Evolutionary conservation across 35 echinoderm and acorn worm genomes (phyloP).

Genomic region (Apostichopus japonicus): DNA sequence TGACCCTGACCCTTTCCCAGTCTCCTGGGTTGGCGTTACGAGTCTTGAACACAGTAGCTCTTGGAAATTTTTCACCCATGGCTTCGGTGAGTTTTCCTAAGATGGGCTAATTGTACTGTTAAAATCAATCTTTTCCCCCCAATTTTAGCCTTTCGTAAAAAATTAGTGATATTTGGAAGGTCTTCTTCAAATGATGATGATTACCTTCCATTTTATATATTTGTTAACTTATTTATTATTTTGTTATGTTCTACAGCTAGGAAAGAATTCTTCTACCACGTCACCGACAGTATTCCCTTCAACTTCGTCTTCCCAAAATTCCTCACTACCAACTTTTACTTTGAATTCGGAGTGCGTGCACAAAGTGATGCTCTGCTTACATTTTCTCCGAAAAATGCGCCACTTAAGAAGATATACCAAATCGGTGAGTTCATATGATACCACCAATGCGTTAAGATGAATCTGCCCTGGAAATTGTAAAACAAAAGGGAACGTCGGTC

Average conservation of each 20-base stretch:
- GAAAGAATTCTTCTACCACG: not conserved
- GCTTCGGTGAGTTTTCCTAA: slow-evolving; percentile 2
- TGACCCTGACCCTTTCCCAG: not conserved
- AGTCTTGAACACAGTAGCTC: not conserved
- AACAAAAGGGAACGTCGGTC: too few species aligned
- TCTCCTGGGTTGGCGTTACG: slow-evolving; percentile 13
- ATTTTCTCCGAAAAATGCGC: slow-evolving; percentile 31
- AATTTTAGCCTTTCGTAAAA: too few species aligned
- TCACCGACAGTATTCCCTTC: not conserved
- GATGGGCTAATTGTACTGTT: too few species aligned
- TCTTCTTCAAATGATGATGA: too few species aligned
- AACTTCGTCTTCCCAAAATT: not conserved
- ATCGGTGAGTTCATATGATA: not conserved
- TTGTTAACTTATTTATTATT: too few species aligned
- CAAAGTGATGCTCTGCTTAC: slow-evolving; percentile 18
- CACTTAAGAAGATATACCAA: not conserved
- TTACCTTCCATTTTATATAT: too few species aligned
- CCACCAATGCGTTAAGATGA: too few species aligned
- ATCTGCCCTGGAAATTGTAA: too few species aligned
- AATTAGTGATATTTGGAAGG: too few species aligned
- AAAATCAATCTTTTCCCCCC: too few species aligned
- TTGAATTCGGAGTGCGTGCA: slow-evolving; percentile 14
- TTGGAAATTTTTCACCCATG: slow-evolving; percentile 19
- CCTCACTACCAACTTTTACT: slow-evolving; percentile 2
- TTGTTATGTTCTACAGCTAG: not conserved